Conservation (phyloP, 2,797 vertebrate species). For the Chrosomus eos region DNA sequence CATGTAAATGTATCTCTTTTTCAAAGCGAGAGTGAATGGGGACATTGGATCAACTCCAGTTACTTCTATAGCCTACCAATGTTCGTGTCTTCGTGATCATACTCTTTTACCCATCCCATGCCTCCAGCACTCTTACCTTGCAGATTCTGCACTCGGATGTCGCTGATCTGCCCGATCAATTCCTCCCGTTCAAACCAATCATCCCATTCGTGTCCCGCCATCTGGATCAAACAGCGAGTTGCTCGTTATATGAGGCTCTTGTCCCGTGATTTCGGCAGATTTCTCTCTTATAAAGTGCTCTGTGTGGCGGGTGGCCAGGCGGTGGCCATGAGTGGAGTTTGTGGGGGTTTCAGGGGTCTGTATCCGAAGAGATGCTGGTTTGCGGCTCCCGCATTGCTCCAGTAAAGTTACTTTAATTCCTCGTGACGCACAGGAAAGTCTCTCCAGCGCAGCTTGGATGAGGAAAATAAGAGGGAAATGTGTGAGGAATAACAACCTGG, state of each 20-base stretch:
- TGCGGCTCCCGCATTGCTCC: conserved; percentile 55
- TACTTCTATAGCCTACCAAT: neutral
- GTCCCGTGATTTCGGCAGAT: conserved; percentile 36
- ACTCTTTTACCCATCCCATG: conserved; percentile 32
- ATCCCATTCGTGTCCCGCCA: conserved; percentile 91
- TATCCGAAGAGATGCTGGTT: conserved; percentile 47
- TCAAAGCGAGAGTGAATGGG: neutral
- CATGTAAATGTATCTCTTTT: conserved; percentile 1
- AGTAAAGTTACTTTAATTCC: conserved; percentile 49
- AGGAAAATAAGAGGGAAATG: conserved; percentile 42
- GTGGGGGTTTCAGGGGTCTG: conserved; percentile 44
- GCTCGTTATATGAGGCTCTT: conserved; percentile 50
- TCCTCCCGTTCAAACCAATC: conserved; percentile 97
- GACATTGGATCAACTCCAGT: neutral
- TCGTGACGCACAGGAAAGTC: conserved; percentile 58
- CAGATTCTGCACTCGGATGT: conserved; percentile 95
- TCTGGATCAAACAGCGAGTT: conserved; percentile 62
- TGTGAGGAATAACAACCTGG: conserved; percentile 71
- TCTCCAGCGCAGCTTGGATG: conserved; percentile 33
- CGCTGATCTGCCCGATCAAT: conserved; percentile 95
- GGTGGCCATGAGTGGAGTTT: conserved; percentile 59
- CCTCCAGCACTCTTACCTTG: conserved; percentile 83
- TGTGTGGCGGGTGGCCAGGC: conserved; percentile 55
- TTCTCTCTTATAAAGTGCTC: conserved; percentile 36
- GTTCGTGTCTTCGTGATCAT: neutral